Conservation (phyloP, 2,113 vertebrate species). For the Cinclus mexicanus region DNA sequence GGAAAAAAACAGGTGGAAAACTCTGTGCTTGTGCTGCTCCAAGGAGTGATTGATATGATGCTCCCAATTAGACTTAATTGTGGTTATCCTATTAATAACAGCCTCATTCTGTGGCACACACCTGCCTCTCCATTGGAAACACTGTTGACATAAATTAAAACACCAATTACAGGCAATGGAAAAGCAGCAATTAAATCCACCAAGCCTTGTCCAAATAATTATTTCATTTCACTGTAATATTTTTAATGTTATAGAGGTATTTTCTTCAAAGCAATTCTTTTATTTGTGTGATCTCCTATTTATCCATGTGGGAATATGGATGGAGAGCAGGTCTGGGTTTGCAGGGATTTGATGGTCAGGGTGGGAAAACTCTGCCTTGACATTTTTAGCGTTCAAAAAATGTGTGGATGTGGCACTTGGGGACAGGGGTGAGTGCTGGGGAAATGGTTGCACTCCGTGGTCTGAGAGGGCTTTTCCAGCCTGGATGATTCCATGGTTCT, state of each 20-base stretch:
- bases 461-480: not conserved
- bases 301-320: rapidly evolving
- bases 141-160: not conserved
- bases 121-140: conserved; percentile 8
- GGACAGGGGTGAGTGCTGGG: not conserved
- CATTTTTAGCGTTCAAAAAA: rapidly evolving
- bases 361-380: not conserved
- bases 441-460: not conserved
- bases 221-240: not conserved
- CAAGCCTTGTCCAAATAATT: not conserved
- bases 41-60: not conserved
- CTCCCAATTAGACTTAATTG: not conserved
- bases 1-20: not conserved
- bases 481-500: rapidly evolving
- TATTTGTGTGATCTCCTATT: not conserved
- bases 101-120: not conserved
- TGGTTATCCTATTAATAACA: conserved; percentile 10
- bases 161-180: not conserved
- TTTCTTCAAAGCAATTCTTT: not conserved
- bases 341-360: not conserved
- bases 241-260: not conserved
- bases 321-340: rapidly evolving
- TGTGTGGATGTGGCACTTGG: not conserved
- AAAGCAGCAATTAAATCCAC: conserved; percentile 18
- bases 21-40: not conserved